Conservation (phyloP, 2,113 vertebrate genomes). For the Neodontobutis hainanensis region DNA sequence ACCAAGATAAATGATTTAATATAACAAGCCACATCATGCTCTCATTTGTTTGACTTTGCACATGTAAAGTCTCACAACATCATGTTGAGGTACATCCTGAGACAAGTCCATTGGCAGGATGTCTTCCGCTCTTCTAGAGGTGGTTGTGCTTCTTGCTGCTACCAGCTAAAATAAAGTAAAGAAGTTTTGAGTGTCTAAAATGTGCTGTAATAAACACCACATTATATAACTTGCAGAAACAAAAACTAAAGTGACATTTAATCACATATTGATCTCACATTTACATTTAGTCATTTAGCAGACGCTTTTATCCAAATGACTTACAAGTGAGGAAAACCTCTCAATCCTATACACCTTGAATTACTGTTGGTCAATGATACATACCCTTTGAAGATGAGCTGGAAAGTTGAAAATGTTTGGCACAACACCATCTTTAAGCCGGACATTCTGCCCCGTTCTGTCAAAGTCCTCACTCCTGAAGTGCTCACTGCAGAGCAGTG, state of each 20-base stretch:
- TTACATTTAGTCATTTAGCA: no score
- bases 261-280: background rate
- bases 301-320: no score
- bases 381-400: constrained; percentile 10
- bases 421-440: no score
- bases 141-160: no score
- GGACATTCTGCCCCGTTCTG: no score
- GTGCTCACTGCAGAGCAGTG: no score
- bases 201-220: background rate
- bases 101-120: no score
- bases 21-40: constrained; percentile 3
- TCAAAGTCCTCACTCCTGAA: no score
- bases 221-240: background rate
- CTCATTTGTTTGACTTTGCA: background rate
- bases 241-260: background rate
- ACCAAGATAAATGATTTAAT: background rate
- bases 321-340: no score
- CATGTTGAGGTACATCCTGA: background rate
- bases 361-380: constrained; percentile 3
- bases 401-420: no score
- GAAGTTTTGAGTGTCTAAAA: background rate
- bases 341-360: background rate
- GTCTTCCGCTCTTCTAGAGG: no score
- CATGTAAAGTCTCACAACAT: constrained; percentile 11
- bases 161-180: no score